Percentiles rank a stretch among this genome's conserved stretches.
Evolutionary conservation across 2,797 vertebrate genomes (phyloP).

Genomic region (Hippocampus kuda): DNA sequence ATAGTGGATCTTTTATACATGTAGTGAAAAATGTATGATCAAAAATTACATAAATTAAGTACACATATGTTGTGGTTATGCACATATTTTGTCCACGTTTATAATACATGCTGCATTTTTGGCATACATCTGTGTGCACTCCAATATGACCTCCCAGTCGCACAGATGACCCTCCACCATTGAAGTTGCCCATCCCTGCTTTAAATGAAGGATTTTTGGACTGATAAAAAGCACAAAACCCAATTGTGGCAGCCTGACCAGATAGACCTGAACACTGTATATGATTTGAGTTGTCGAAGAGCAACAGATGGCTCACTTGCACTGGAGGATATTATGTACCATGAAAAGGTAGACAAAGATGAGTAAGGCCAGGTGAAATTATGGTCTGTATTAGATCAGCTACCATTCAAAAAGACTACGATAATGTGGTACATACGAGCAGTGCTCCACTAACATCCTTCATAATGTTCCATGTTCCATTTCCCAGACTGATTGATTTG

Average conservation of each 20-base stretch:
- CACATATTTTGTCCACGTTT: too few species aligned
- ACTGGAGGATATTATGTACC: neutral
- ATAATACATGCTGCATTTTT: too few species aligned
- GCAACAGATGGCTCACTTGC: neutral
- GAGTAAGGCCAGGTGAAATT: constrained; percentile 13
- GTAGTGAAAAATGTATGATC: too few species aligned
- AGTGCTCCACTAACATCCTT: constrained; percentile 22
- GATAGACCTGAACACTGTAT: neutral
- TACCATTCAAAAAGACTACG: constrained; percentile 12
- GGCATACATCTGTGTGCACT: too few species aligned
- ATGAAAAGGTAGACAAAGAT: neutral
- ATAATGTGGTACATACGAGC: constrained; percentile 13
- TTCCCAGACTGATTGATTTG: constrained; percentile 33
- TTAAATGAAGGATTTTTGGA: neutral
- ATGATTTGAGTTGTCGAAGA: constrained; percentile 1
- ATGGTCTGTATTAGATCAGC: constrained; percentile 22
- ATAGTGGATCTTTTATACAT: too few species aligned
- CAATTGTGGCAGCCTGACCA: neutral
- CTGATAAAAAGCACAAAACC: neutral
- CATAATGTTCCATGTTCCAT: constrained; percentile 23
- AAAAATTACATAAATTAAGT: too few species aligned
- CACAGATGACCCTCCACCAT: too few species aligned
- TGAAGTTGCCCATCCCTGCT: too few species aligned
- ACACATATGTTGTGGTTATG: too few species aligned
- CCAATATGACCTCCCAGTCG: too few species aligned